Base-by-base conservation (phyloP, 2,888 invertebrate genomes). In the Diadegma fenestrale region DNA sequence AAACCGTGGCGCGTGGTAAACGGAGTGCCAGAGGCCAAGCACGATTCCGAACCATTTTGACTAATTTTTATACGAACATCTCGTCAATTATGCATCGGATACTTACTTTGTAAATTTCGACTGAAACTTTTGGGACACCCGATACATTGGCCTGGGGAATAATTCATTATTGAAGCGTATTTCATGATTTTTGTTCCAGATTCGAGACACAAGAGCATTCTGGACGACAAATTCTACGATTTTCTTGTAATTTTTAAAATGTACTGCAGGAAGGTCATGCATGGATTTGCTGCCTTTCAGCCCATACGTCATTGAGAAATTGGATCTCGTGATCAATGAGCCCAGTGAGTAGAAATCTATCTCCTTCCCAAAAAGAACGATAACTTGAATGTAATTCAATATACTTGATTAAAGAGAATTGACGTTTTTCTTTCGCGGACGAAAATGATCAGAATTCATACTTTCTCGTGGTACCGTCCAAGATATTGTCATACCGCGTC, bases 201-300 rank as follows among this genome's bases (percentile, higher is more conserved):
- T 22, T 26, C 3, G 0, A 14, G 19, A 45, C 19, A 10, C 1
- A 41, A 1, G 17, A 66, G 80, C 1, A 19, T 33, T 26, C 6
- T 51, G 1, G 51, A 3, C 43, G 69, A 80, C 14, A 79, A 73
- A 26, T 71, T 88, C 14, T 33, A 58, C 0, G 14, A 41, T 6
- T 87, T 86, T 45, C 43, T 86, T 10, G 78, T 87, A 5, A 86
- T 80, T 7, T 69, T 90, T 0, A 84, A 72, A 2, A 7, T 0
- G 19, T 84, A 0, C 72, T 93, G 8, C 89, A 90, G 10, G 76
- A 83, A 0, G 93, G 92, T 54, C 30, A 0, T 66, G 72, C 0
- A n/a, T 88, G 0, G 89, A 89, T 17, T 61, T 93, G 30, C 92
- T 92, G 0, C 51, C 81, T 0, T 41, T 91, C 1, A 93, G 93